A percentile compares a stretch with the other conserved stretches of the same genome.
Evolutionary conservation across 2,113 vertebrate species (phyloP).

Genomic region (Uria lomvia): DNA sequence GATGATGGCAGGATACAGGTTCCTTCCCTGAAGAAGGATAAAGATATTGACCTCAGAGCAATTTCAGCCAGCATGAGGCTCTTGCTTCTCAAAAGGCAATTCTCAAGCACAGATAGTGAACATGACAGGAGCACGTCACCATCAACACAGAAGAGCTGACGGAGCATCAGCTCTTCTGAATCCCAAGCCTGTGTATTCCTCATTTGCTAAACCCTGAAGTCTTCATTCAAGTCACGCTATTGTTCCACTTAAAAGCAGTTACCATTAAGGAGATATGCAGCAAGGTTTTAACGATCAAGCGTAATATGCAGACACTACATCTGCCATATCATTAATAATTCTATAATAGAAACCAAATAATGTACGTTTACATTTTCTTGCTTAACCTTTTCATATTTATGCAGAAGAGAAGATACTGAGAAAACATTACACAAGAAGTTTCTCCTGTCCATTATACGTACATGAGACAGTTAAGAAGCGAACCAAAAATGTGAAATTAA

Average conservation of each 20-base stretch:
- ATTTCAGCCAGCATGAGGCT: neutral
- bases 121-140: neutral
- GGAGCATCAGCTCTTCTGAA: neutral
- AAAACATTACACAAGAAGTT: neutral
- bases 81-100: slow-evolving; percentile 11
- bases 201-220: neutral
- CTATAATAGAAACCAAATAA: neutral
- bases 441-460: neutral
- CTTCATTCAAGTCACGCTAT: neutral
- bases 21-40: neutral
- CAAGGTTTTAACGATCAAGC: neutral
- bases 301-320: neutral
- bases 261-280: neutral
- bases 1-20: neutral
- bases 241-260: neutral
- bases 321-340: neutral
- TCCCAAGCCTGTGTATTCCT: neutral
- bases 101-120: neutral
- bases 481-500: neutral
- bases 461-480: neutral
- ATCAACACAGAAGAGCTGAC: neutral
- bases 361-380: neutral
- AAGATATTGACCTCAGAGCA: neutral
- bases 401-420: neutral
- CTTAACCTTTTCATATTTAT: neutral